Evolutionary conservation across 35 echinoderm and acorn worm species (phyloP), one percentile per base, ranked within the genome.

Genomic region (Amphiura filiformis): DNA sequence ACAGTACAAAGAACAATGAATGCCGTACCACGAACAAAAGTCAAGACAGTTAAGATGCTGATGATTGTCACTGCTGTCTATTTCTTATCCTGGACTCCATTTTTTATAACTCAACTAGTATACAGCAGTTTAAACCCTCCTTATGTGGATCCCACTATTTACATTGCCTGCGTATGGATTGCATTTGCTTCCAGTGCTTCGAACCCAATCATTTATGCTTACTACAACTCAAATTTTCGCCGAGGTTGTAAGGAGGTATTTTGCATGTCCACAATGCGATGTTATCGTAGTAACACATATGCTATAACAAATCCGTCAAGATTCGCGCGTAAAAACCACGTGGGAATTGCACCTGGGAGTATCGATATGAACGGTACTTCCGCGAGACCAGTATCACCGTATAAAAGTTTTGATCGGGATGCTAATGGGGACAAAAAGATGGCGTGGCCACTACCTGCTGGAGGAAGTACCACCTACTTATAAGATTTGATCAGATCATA

Each of bases 41-140:
- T 99, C 0, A 99, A 99, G 84, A 99, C 93, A 2, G 93, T 95
- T 1, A 99, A 99, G 56, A 99, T 99, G 96, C 64, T 99, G 13
- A 92, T 94, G 65, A 92, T 94, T 31, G 96, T 99, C 0, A 94
- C 84, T n/a, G 40, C 77, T 23, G 93, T 94, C 37, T 92, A 91
- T n/a, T 99, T 99, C 41, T 44, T 86, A 28, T 89, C 90, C 12
- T 99, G 96, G 96, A 78, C 84, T 22, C 96, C 96, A 70, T 97
- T 95, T 89, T 99, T 89, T 47, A 28, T 99, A 1, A 20, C 76
- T 14, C 81, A 86, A 49, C 70, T 81, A 0, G 65, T 78, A 37
- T 84, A 89, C 0, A 37, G 37, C 15, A 47, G 56, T 75, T 3
- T 47, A 33, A 31, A 33, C 0, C 38, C 77, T 37, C 36, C 30